Evolutionary conservation across 2,797 vertebrate species (phyloP).

Genomic region (Mustela erminea): DNA sequence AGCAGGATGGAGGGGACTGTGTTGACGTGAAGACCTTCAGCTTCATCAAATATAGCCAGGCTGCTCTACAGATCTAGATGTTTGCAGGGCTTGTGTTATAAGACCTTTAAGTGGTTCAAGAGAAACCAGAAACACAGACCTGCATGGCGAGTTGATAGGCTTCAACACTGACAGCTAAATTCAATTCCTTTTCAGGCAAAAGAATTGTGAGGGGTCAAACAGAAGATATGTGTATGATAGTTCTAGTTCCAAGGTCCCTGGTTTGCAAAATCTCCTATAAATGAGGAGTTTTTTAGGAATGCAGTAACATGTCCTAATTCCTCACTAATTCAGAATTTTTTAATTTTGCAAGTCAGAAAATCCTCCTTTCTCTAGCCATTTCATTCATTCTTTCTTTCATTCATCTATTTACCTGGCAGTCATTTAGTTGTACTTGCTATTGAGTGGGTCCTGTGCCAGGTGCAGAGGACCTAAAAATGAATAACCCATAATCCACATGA

Average conservation of each 20-base stretch:
- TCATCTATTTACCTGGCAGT: background rate
- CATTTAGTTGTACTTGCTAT: background rate
- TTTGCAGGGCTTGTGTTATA: background rate
- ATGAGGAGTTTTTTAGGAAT: background rate
- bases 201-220: background rate
- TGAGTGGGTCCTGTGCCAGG: background rate
- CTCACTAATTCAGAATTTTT: background rate
- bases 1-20: background rate
- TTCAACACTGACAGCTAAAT: background rate
- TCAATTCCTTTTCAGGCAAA: background rate
- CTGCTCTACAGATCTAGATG: background rate
- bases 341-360: constrained; percentile 1
- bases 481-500: background rate
- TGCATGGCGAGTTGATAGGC: background rate
- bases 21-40: background rate
- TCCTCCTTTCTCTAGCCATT: background rate
- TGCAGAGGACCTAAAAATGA: background rate
- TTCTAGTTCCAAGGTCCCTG: background rate
- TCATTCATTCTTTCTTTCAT: background rate
- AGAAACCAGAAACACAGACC: background rate
- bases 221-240: background rate
- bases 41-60: background rate
- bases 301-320: background rate
- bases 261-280: background rate
- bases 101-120: background rate